Conservation (phyloP, 1,140 invertebrate species). For the Vanessa tameamea region DNA sequence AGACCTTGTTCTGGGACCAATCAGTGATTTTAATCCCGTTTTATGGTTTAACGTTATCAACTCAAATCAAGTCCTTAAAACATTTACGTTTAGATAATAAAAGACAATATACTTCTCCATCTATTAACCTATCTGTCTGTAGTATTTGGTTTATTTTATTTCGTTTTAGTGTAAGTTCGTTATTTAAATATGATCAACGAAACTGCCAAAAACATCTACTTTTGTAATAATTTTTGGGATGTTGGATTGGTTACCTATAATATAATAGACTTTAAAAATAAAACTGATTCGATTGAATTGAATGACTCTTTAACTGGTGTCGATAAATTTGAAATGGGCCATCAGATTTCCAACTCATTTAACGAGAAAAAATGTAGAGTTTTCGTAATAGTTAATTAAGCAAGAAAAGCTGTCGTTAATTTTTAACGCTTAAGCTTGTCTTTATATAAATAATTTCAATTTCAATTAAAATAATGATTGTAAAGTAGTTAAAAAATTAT, state of each 20-base stretch:
- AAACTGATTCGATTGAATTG: constrained; percentile 21
- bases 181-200: no score
- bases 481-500: no score
- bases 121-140: no score
- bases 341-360: constrained; percentile 41
- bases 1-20: constrained; percentile 25
- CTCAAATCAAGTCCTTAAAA: constrained; percentile 18
- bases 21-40: constrained; percentile 43
- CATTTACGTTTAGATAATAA: neutral
- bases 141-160: no score
- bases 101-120: neutral
- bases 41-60: constrained; percentile 34
- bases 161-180: no score
- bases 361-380: constrained; percentile 36
- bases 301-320: constrained; percentile 34
- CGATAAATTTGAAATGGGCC: constrained; percentile 43
- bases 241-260: no score
- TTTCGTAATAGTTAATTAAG: constrained; percentile 37
- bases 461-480: no score
- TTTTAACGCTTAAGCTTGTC: constrained; percentile 13
- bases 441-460: neutral
- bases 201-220: neutral
- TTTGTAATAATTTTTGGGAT: neutral
- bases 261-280: constrained; percentile 11
- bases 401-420: constrained; percentile 18